A percentile compares a stretch with the other conserved stretches of the same genome.
Evolutionary conservation across 2,113 vertebrate species (phyloP).

Genomic region (Proteles cristata): DNA sequence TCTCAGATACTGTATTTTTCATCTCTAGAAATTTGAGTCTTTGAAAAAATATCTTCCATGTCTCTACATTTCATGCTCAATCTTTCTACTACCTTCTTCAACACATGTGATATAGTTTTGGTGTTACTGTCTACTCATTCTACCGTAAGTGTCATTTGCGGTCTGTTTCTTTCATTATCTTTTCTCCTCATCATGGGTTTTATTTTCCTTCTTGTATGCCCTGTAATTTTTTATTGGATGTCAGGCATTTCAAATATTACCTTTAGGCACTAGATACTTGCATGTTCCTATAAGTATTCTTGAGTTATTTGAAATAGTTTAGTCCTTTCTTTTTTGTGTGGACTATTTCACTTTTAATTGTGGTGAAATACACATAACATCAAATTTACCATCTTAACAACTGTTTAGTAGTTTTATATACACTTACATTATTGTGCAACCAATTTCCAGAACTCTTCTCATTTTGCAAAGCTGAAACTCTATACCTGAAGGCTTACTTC

Average conservation of each 20-base stretch:
- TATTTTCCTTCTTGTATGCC: not conserved
- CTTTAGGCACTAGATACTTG: not conserved
- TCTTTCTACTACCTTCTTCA: not conserved
- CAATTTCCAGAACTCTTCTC: not conserved
- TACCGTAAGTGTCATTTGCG: not conserved
- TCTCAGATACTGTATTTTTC: not conserved
- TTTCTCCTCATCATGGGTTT: not conserved
- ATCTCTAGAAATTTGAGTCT: not conserved
- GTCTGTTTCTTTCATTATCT: not conserved
- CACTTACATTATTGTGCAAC: not conserved
- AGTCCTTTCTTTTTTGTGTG: not conserved
- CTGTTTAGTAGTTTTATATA: not conserved
- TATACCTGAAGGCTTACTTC: not conserved
- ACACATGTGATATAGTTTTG: not conserved
- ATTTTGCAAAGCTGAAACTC: not conserved
- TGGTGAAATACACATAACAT: not conserved
- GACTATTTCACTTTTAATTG: not conserved
- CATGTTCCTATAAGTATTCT: not conserved
- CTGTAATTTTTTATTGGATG: not conserved
- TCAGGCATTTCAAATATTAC: not conserved
- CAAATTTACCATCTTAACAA: not conserved
- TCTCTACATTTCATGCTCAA: not conserved
- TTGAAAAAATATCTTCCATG: not conserved
- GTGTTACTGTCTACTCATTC: not conserved
- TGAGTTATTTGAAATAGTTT: not conserved